Evolutionary conservation across 2,888 invertebrate species (phyloP), one percentile per base, ranked within the genome.

Genomic region (Ophion costatus): DNA sequence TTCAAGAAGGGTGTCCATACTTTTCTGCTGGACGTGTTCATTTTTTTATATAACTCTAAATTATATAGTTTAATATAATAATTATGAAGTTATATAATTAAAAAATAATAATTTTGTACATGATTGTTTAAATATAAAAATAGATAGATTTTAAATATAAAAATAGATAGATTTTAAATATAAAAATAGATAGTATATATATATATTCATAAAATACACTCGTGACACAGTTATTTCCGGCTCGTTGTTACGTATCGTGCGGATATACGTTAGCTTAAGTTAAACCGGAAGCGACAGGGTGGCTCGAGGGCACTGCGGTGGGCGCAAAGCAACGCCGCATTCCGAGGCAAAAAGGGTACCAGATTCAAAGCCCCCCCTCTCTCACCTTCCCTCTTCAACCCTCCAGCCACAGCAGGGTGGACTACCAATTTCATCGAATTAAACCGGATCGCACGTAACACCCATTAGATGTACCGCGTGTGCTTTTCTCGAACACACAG

Each of bases 381-480:
- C 38, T 7, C 38, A 38, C 38, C 38, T 38, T 38, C 38, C 38
- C 38, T 38, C 29, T 29, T 29, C 29, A 29, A 9, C 38, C 38
- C 38, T 38, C 2, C 38, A 38, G 7, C 38, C 38, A 38, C 38
- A 38, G 38, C 38, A 38, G 80, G 59, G 80, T 70, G 67, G 82
- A 81, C 87, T 86, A 88, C 87, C 89, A 88, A 87, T 91, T 91
- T 88, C 82, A 88, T 89, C 88, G 87, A 89, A 90, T 89, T 89
- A 88, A 89, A 84, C 77, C 76, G 85, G 87, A 86, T 89, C 82
- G 88, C 87, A 86, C 87, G 88, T 89, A 90, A 87, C 81, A 85
- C 85, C 87, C 86, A 89, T 90, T 89, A 88, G 84, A 88, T 86
- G 80, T 67, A 61, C 82, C 77, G 69, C 61, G 42, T 69, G 38